Conservation (phyloP, 2,797 vertebrate genomes). For the Clangula hyemalis region DNA sequence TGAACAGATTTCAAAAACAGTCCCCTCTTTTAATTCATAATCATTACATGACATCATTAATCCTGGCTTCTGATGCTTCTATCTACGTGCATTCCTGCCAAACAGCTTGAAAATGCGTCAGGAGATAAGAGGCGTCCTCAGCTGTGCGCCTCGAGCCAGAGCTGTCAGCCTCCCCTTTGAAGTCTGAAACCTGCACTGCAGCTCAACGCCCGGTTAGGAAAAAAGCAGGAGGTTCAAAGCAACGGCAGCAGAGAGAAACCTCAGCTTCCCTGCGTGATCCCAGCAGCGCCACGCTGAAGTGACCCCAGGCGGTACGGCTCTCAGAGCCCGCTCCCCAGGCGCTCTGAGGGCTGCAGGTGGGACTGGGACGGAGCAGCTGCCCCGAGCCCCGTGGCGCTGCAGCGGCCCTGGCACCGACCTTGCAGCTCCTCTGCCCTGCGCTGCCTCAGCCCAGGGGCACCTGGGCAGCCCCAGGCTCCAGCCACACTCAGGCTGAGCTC, state of each 20-base stretch:
- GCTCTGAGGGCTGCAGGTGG: background rate
- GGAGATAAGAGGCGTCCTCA: slow-evolving; percentile 47
- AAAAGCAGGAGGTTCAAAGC: slow-evolving; percentile 68
- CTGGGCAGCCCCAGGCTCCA: background rate
- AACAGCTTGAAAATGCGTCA: slow-evolving; percentile 28
- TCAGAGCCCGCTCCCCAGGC: background rate
- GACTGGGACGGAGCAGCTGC: background rate
- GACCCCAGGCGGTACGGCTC: background rate
- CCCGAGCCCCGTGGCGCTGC: background rate
- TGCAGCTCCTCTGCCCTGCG: background rate
- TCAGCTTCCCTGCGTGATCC: background rate
- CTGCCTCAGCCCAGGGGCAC: background rate
- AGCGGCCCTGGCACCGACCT: background rate
- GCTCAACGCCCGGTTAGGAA: slow-evolving; percentile 51
- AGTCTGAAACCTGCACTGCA: slow-evolving; percentile 23
- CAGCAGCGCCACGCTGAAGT: background rate
- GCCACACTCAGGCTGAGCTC: background rate
- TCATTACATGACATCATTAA: slow-evolving; percentile 25
- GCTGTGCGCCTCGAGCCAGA: slow-evolving; percentile 20
- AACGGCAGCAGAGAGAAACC: slow-evolving; percentile 38
- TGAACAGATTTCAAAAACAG: background rate
- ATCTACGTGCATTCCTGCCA: slow-evolving; percentile 41
- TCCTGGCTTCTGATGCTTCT: slow-evolving; percentile 31
- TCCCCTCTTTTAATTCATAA: slow-evolving; percentile 7
- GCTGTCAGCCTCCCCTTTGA: slow-evolving; percentile 62